Evolutionary conservation across 2,797 vertebrate genomes (phyloP).

Genomic region (Protonibea diacanthus): DNA sequence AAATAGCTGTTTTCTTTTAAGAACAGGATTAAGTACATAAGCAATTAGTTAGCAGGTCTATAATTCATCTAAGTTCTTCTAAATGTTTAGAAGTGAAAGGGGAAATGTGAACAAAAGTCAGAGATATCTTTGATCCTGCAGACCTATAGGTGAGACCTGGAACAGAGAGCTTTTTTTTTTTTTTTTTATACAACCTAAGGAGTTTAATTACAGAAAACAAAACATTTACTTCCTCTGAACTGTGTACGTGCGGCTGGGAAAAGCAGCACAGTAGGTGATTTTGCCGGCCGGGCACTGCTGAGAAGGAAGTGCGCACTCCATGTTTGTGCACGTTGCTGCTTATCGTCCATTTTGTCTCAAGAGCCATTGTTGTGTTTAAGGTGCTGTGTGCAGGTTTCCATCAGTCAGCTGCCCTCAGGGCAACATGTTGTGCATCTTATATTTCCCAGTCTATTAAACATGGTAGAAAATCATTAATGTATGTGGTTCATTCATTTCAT

Average conservation of each 20-base stretch:
- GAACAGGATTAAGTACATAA: slow-evolving; percentile 60
- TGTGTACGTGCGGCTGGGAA: slow-evolving; percentile 60
- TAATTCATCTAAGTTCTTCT: slow-evolving; percentile 53
- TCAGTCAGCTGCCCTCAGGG: neutral
- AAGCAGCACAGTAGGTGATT: slow-evolving; percentile 41
- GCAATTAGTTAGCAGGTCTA: slow-evolving; percentile 52
- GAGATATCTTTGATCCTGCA: slow-evolving; percentile 45
- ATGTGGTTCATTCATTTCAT: neutral
- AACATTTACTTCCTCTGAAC: slow-evolving; percentile 74
- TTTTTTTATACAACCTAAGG: slow-evolving; percentile 29
- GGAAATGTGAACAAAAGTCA: slow-evolving; percentile 59
- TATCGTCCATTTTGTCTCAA: slow-evolving; percentile 24
- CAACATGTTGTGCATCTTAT: neutral
- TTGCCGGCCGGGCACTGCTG: slow-evolving; percentile 4
- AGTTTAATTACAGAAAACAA: slow-evolving; percentile 77
- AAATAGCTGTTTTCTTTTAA: slow-evolving; percentile 78
- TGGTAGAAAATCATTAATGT: neutral
- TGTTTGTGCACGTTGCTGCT: slow-evolving; percentile 30
- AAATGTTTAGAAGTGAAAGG: slow-evolving; percentile 54
- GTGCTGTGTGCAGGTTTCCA: slow-evolving; percentile 19
- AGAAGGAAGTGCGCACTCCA: slow-evolving; percentile 56
- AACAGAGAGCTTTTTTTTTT: slow-evolving; percentile 9
- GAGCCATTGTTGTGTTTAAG: slow-evolving; percentile 46
- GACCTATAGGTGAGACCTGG: slow-evolving; percentile 48
- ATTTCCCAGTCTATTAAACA: neutral